Evolutionary conservation across 2,797 vertebrate species (phyloP).

Genomic region (Momotus momota): DNA sequence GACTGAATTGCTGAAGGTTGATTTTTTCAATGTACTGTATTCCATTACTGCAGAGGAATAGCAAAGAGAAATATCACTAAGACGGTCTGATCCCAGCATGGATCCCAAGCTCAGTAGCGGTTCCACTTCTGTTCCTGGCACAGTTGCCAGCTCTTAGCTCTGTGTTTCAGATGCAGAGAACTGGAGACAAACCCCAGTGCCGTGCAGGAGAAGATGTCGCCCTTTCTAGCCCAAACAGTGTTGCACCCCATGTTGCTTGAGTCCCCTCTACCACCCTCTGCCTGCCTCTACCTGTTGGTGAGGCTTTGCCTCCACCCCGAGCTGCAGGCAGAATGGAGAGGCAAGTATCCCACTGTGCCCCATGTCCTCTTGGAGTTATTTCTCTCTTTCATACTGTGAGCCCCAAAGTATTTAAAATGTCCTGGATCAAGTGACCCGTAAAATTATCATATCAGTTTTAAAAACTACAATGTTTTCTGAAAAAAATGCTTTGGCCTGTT

Average conservation of each 20-base stretch:
- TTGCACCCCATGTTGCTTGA: neutral
- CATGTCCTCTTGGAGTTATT: neutral
- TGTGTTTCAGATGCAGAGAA: neutral
- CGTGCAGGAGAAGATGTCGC: neutral
- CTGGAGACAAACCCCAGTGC: neutral
- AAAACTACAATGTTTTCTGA: neutral
- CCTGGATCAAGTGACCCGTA: neutral
- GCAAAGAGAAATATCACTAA: neutral
- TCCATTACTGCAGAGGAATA: neutral
- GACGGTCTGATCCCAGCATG: slow-evolving; percentile 1
- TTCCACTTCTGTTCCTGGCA: neutral
- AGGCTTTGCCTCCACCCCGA: neutral
- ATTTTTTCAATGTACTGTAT: neutral
- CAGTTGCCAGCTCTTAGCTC: neutral
- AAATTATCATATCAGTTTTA: neutral
- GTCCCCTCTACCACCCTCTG: neutral
- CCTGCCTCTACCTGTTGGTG: neutral
- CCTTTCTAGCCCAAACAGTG: neutral
- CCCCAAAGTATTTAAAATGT: neutral
- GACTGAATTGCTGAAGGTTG: slow-evolving; percentile 5
- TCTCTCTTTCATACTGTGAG: neutral
- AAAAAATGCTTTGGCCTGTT: neutral
- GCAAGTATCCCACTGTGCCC: neutral
- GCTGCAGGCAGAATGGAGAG: neutral
- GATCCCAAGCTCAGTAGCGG: neutral